phyloP scores from a whole-genome alignment of 2,888 invertebrate species.

The Chymomyza caudatula region DNA sequence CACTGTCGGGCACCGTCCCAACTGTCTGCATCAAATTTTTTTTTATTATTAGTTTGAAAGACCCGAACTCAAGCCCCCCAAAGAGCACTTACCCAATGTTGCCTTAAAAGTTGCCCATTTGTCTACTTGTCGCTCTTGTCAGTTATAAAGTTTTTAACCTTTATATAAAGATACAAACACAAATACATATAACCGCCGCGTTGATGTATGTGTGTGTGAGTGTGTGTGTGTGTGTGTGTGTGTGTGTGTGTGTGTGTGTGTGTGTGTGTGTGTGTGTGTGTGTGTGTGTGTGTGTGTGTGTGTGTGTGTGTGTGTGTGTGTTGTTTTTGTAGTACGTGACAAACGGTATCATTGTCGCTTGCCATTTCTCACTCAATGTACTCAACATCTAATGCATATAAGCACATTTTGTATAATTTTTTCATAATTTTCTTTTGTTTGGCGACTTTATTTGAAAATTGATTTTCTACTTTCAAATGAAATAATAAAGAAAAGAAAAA shows the following conservation, averaged over 20 bases:
- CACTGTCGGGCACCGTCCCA: background rate
- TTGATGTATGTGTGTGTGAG: no score
- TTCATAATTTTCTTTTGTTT: conserved; percentile 24
- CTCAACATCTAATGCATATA: background rate
- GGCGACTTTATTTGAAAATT: conserved; percentile 8
- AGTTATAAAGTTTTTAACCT: conserved; percentile 53
- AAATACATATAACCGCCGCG: background rate
- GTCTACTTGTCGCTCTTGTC: conserved; percentile 37
- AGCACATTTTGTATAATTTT: conserved; percentile 4
- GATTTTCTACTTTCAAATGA: conserved; percentile 29
- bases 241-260: no score
- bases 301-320: no score
- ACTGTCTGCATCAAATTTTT: no score
- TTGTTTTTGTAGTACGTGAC: background rate
- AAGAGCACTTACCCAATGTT: conserved; percentile 12
- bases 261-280: no score
- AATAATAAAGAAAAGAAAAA: conserved; percentile 32
- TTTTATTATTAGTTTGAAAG: no score
- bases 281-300: no score
- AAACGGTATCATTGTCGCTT: background rate
- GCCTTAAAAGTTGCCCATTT: conserved; percentile 36
- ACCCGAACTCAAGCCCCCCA: no score
- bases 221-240: no score
- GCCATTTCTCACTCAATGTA: background rate
- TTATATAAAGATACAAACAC: conserved; percentile 23